Evolutionary conservation across 2,797 vertebrate species (phyloP).

Genomic region (Macrochelys suwanniensis): DNA sequence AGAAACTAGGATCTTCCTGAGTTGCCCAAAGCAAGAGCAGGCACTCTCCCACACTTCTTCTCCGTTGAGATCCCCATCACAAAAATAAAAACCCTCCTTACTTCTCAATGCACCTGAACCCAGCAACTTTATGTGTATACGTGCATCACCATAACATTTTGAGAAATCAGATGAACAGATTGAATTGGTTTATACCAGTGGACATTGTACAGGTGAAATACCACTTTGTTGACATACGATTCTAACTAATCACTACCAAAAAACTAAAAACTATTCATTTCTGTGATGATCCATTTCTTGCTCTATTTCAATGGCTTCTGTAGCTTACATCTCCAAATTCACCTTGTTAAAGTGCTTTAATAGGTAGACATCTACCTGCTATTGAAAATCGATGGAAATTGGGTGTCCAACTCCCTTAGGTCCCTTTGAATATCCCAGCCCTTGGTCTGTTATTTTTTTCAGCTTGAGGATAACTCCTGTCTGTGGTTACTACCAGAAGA

Average conservation of each 20-base stretch:
- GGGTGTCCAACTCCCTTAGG: neutral
- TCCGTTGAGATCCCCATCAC: neutral
- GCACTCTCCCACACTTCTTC: neutral
- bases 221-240: neutral
- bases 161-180: neutral
- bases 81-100: neutral
- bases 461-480: neutral
- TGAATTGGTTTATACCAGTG: neutral
- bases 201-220: neutral
- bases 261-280: neutral
- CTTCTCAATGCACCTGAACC: neutral
- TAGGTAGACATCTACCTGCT: neutral
- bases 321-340: neutral
- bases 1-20: neutral
- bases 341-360: rapidly evolving
- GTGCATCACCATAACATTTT: neutral
- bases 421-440: neutral
- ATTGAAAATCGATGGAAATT: neutral
- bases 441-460: neutral
- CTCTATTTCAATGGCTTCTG: neutral
- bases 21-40: neutral
- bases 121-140: neutral
- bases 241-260: neutral
- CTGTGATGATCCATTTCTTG: neutral
- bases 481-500: neutral